phyloP scores from a whole-genome alignment of 2,888 invertebrate genomes.

The Trilocha varians region DNA sequence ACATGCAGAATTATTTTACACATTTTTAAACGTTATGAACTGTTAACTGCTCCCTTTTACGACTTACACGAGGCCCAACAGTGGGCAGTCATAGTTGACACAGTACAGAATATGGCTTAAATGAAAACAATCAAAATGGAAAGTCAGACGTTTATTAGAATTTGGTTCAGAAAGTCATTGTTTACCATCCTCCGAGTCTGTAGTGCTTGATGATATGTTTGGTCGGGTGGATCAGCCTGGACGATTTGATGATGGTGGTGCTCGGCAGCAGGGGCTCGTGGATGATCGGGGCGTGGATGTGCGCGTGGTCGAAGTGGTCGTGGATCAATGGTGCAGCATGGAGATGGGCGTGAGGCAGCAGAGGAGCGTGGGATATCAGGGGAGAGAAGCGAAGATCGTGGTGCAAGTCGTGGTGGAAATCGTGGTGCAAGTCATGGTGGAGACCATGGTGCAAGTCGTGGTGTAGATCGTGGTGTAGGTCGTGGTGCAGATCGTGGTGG shows the following conservation, averaged over 20 bases:
- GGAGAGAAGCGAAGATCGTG: constrained; percentile 12
- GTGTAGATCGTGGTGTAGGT: constrained; percentile 8
- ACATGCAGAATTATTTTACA: too few species aligned
- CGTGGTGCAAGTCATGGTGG: constrained; percentile 13
- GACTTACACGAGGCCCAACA: not conserved
- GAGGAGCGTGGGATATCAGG: constrained; percentile 10
- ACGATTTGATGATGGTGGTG: constrained; percentile 7
- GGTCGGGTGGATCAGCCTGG: constrained; percentile 7
- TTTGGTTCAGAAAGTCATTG: constrained; percentile 3
- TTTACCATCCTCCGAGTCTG: constrained; percentile 4
- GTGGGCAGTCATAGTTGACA: not conserved
- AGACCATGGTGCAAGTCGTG: constrained; percentile 11
- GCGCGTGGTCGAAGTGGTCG: constrained; percentile 5
- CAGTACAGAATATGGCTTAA: not conserved
- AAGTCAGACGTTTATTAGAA: constrained; percentile 5
- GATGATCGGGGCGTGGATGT: constrained; percentile 6
- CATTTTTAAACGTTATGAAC: too few species aligned
- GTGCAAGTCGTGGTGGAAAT: constrained; percentile 8
- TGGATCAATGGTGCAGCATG: constrained; percentile 8
- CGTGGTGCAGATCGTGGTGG: constrained; percentile 8
- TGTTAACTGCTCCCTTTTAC: too few species aligned
- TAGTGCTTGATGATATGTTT: constrained; percentile 9
- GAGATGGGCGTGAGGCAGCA: constrained; percentile 11
- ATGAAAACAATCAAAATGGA: constrained; percentile 1
- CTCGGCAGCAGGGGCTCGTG: constrained; percentile 7